Evolutionary conservation across 2,113 vertebrate species (phyloP).

Genomic region (Illadopsis cleaveri): DNA sequence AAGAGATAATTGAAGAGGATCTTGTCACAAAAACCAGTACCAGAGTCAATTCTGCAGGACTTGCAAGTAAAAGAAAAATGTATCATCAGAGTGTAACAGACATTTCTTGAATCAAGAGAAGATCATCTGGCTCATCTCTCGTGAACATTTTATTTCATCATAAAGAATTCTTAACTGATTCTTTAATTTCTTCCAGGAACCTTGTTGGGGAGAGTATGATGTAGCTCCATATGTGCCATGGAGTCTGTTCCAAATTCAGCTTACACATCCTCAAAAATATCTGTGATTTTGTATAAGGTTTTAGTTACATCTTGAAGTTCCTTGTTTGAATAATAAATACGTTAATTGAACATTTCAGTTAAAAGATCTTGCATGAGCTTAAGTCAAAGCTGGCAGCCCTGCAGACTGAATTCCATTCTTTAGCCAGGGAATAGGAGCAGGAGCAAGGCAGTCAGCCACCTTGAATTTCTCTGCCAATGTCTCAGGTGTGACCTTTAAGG

Average conservation of each 20-base stretch:
- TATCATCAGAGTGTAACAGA: not conserved
- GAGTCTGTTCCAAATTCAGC: not conserved
- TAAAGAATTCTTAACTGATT: not conserved
- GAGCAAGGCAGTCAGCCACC: not conserved
- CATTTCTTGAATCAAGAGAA: not conserved
- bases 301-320: not conserved
- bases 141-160: not conserved
- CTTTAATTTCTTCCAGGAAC: not conserved
- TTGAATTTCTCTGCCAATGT: not conserved
- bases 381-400: not conserved
- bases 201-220: not conserved
- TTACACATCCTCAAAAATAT: not conserved
- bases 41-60: not conserved
- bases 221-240: not conserved
- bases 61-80: not conserved
- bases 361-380: not conserved
- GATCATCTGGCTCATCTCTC: not conserved
- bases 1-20: not conserved
- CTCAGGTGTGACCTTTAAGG: not conserved
- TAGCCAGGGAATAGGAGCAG: not conserved
- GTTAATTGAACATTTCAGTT: not conserved
- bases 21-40: not conserved
- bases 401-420: not conserved
- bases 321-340: not conserved
- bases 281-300: not conserved